Percentiles rank a stretch among this genome's conserved stretches.
Conservation (phyloP, 2,113 vertebrate genomes). For the Microtus montanus region DNA sequence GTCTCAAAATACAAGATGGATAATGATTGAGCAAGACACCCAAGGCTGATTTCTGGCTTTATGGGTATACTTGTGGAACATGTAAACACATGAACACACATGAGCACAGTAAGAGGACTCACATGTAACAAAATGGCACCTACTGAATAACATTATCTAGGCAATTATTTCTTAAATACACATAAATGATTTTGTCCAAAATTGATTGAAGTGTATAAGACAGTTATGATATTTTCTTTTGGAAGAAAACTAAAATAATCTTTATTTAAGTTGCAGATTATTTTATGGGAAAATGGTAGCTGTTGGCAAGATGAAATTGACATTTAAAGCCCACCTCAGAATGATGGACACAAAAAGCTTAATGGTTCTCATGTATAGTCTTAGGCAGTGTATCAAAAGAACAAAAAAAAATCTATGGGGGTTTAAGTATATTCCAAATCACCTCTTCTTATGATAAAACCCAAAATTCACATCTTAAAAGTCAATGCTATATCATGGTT, state of each 20-base stretch:
- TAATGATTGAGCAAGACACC: neutral
- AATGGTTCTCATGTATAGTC: neutral
- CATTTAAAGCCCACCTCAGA: slow-evolving; percentile 14
- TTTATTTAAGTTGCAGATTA: slow-evolving; percentile 36
- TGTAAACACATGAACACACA: neutral
- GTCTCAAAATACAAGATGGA: too few species aligned
- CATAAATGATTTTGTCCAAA: slow-evolving; percentile 14
- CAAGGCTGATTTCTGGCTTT: neutral
- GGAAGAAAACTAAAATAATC: slow-evolving; percentile 5
- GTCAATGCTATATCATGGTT: neutral
- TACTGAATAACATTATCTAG: neutral
- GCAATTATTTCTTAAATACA: neutral
- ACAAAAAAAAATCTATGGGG: neutral
- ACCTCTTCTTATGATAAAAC: neutral
- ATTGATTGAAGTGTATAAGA: neutral
- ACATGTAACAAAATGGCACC: neutral
- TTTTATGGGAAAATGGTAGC: neutral
- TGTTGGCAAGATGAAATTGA: slow-evolving; percentile 28
- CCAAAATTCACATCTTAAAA: neutral
- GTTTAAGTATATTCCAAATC: slow-evolving; percentile 11
- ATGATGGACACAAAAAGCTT: neutral
- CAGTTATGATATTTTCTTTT: slow-evolving; percentile 6
- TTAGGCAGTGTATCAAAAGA: neutral
- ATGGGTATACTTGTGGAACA: neutral
- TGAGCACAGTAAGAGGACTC: neutral